Evolutionary conservation across 1,140 invertebrate species (phyloP).

Genomic region (Atta texana): DNA sequence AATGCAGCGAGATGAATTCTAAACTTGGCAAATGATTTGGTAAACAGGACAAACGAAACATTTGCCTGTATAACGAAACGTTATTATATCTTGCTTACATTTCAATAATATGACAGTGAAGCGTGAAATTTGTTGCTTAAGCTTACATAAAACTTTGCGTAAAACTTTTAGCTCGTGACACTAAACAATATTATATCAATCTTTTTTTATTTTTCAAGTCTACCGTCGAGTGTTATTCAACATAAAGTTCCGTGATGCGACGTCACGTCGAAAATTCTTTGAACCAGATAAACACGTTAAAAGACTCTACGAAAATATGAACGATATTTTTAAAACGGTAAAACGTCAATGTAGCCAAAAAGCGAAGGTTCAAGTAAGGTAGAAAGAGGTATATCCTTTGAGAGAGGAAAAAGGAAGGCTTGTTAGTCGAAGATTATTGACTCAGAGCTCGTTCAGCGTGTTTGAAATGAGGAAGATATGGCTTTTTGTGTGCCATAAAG

Average conservation of each 20-base stretch:
- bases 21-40: neutral
- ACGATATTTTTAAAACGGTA: conserved; percentile 4
- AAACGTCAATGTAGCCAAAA: neutral
- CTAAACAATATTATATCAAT: conserved; percentile 12
- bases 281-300: conserved; percentile 44
- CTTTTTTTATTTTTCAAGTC: conserved; percentile 24
- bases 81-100: neutral
- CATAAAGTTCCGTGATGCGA: conserved; percentile 16
- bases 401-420: neutral
- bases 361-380: neutral
- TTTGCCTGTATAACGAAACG: conserved; percentile 22
- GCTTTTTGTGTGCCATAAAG: conserved; percentile 40
- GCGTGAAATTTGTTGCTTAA: neutral
- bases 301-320: conserved; percentile 32
- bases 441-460: neutral
- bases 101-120: too few relatives aligned
- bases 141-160: neutral
- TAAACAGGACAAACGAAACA: neutral
- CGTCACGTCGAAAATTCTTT: conserved; percentile 27
- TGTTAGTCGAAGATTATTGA: conserved; percentile 49
- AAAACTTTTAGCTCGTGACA: conserved; percentile 7
- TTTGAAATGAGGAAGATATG: neutral
- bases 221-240: conserved; percentile 18
- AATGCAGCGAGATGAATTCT: neutral
- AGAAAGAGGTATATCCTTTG: neutral